Base-by-base conservation (phyloP, 2,888 invertebrate genomes). In the Tachystola acroxantha region DNA sequence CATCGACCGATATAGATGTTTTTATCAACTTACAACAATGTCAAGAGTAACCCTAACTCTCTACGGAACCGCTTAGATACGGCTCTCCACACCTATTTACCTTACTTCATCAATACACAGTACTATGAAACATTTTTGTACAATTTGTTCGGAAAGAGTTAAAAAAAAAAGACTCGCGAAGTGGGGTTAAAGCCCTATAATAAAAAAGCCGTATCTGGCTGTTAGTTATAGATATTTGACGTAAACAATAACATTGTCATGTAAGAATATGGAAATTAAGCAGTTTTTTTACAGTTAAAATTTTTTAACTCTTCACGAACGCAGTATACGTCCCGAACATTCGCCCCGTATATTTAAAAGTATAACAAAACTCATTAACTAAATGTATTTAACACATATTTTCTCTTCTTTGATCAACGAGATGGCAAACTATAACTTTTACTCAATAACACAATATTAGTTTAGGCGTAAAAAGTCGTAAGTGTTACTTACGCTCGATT, bases 61-160 rank as follows among this genome's bases (percentile, higher is more conserved):
- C 70, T 76, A 75, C 48, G 44, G 52, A 48, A 42, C 53, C 54
- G 50, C 37, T 45, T 42, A 42, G 37, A 19, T 40, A 46, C 57
- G 61, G 49, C 63, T 63, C 56, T 32, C 54, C 77, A 68, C 73
- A 70, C 57, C 80, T 81, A 79, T n/a, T n/a, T 63, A 63, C 56
- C 67, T 74, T 73, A 78, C 66, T 74, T 72, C 66, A 73, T 67
- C 65, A 64, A 70, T 85, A 80, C 82, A 80, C 81, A 77, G 74
- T 81, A 81, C 84, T 82, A 79, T 77, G 61, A 73, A 76, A 79
- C 75, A 73, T 68, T 65, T 81, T 78, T 84, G 74, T 85, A 85
- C 84, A 85, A n/a, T n/a, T 32, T 28, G 11, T 12, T 12, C 28
- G 11, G 28, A 12, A 28, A 7, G 12, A 28, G 10, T 28, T 28